phyloP scores from a whole-genome alignment of 2,888 invertebrate genomes.

The Xanthia togata region DNA sequence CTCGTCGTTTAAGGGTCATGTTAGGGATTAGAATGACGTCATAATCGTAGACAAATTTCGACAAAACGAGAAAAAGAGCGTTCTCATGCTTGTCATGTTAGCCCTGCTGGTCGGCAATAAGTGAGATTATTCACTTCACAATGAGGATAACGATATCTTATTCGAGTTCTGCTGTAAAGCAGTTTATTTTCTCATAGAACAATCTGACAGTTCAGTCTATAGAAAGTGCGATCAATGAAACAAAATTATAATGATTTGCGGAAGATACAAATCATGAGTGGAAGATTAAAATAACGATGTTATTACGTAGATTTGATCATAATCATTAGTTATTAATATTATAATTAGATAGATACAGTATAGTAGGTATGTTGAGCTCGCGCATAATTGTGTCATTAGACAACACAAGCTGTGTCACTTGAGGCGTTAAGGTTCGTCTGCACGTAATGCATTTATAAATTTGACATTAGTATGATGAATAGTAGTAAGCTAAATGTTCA shows the following conservation, averaged over 20 bases:
- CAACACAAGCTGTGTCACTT: background rate
- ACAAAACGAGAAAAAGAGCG: too few relatives aligned
- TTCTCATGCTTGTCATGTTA: too few relatives aligned
- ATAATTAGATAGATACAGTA: background rate
- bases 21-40: too few relatives aligned
- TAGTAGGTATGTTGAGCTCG: conserved; percentile 12
- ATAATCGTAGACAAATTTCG: too few relatives aligned
- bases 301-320: conserved; percentile 8
- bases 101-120: background rate
- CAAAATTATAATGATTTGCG: background rate
- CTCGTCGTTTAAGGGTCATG: too few relatives aligned
- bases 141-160: background rate
- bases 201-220: background rate
- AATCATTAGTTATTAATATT: conserved; percentile 2
- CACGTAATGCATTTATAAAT: conserved; percentile 11
- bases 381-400: background rate
- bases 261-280: conserved; percentile 12
- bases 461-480: background rate
- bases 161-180: background rate
- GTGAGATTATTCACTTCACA: background rate
- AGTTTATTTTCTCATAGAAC: background rate
- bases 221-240: background rate
- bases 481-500: background rate
- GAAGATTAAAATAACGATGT: conserved; percentile 7
- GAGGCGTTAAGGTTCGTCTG: background rate